Evolutionary conservation across 2,113 vertebrate species (phyloP), one percentile per base, ranked within the genome.

Genomic region (Gnathonemus echidnorhynchus): DNA sequence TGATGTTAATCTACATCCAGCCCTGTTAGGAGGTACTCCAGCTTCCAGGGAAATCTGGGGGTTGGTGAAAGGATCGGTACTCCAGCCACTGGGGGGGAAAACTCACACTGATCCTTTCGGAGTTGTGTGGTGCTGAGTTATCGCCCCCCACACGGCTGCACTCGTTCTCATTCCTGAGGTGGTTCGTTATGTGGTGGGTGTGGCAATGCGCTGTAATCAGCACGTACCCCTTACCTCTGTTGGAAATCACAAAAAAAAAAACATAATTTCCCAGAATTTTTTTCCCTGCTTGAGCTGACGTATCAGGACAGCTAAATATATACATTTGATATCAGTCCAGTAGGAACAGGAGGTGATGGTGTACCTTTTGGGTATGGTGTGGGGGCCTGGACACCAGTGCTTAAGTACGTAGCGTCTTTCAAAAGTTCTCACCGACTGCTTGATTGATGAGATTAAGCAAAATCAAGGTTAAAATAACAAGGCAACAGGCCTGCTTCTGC

Each of bases 301-400:
- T 90, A 90, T 48, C 88, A 90, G 89, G 90, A 74, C 91, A 74
- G 90, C 91, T 93, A 92, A 92, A 90, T 93, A 90, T 93, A 91
- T 90, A 48, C 42, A 46, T 88, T 89, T 70, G 80, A 49, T 77
- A 31, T 56, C 52, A 35, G 5, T 56, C 66, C 62, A 35, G 46
- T 17, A 35, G 11, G 9, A 19, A 80, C 48, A 52, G 4, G 10
- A 89, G 66, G 46, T 27, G 45, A n/a, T 53, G 19, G 49, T 35
- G 6, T 21, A 53, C 27, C 86, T 83, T 80, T 89, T 83, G 70
- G 48, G 88, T 0, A 50, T 49, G 27, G 11, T n/a, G 58, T 48
- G 24, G 42, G 15, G 42, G 66, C 11, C 31, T 5, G 19, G 13
- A 9, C 21, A 45, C 39, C 9, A 52, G 24, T 5, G 24, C 21